Evolutionary conservation across 1,140 invertebrate genomes (phyloP).

Genomic region (Pinna nobilis): DNA sequence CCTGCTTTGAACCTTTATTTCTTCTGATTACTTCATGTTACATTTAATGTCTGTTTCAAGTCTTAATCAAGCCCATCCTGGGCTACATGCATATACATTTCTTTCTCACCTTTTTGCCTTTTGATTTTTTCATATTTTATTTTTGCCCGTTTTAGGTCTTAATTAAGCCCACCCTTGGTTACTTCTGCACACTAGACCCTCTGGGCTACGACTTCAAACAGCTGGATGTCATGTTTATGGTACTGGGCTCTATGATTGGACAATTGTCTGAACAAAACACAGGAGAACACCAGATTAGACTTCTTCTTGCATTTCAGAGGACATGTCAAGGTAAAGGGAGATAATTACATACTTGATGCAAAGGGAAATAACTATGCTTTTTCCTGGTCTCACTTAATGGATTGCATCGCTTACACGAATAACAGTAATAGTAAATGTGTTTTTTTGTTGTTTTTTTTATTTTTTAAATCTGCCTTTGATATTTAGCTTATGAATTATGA

Average conservation of each 20-base stretch:
- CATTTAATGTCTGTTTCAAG: too few species aligned
- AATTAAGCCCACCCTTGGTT: slow-evolving; percentile 47
- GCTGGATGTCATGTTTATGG: slow-evolving; percentile 48
- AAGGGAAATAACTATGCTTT: too few species aligned
- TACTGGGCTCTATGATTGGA: slow-evolving; percentile 50
- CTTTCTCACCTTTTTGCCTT: too few species aligned
- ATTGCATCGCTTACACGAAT: too few species aligned
- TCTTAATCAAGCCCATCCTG: too few species aligned
- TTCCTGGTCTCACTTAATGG: too few species aligned
- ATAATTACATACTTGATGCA: too few species aligned
- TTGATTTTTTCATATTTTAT: too few species aligned
- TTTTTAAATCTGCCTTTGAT: background rate
- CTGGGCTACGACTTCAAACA: slow-evolving; percentile 52
- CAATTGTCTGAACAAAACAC: slow-evolving; percentile 23
- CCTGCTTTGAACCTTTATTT: too few species aligned
- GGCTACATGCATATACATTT: too few species aligned
- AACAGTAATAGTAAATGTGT: too few species aligned
- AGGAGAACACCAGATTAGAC: slow-evolving; percentile 47
- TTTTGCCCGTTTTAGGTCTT: slow-evolving; percentile 40
- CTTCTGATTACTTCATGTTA: too few species aligned
- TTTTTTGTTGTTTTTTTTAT: background rate
- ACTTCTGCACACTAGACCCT: slow-evolving; percentile 53
- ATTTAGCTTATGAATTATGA: background rate
- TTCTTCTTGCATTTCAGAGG: slow-evolving; percentile 42
- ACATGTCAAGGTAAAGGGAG: slow-evolving; percentile 46